A percentile compares a stretch with the other conserved stretches of the same genome.
These are phyloP conservation scores for Alligator mississippiensis DNA, from an alignment of 2,113 vertebrate genomes.

Conservation along the genomic window DNA sequence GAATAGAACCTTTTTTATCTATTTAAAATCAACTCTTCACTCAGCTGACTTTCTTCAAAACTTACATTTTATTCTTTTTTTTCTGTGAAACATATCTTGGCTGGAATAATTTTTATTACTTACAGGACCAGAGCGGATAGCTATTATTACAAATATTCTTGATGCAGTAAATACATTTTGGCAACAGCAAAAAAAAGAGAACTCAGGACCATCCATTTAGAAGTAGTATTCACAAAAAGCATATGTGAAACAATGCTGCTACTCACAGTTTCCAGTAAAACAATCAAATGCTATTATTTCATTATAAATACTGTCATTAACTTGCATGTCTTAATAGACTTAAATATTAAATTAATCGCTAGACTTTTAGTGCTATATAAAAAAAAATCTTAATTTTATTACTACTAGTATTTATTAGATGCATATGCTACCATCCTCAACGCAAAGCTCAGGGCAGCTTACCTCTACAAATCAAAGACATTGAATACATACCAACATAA, in stretches of 20 bases:
- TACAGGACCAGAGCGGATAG: background rate
- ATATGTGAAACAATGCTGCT: background rate
- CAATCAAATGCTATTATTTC: background rate
- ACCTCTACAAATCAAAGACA: background rate
- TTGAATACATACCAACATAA: slow-evolving; percentile 15
- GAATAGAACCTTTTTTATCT: background rate
- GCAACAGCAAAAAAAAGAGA: background rate
- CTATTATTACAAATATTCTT: background rate
- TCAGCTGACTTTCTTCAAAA: background rate
- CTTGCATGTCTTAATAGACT: background rate
- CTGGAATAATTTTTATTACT: background rate
- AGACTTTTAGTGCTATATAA: too few relatives aligned
- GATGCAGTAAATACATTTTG: background rate
- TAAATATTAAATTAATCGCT: background rate
- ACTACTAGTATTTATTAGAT: too few relatives aligned
- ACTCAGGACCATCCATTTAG: background rate
- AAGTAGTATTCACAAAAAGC: background rate
- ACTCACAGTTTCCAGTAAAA: background rate
- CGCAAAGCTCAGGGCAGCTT: background rate
- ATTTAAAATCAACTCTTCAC: background rate
- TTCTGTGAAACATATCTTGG: background rate
- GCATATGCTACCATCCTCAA: too few relatives aligned
- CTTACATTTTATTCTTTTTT: background rate
- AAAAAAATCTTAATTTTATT: too few relatives aligned
- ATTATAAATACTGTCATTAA: background rate